Base-by-base conservation (phyloP, 2,888 invertebrate genomes). In the Bombyx huttoni region DNA sequence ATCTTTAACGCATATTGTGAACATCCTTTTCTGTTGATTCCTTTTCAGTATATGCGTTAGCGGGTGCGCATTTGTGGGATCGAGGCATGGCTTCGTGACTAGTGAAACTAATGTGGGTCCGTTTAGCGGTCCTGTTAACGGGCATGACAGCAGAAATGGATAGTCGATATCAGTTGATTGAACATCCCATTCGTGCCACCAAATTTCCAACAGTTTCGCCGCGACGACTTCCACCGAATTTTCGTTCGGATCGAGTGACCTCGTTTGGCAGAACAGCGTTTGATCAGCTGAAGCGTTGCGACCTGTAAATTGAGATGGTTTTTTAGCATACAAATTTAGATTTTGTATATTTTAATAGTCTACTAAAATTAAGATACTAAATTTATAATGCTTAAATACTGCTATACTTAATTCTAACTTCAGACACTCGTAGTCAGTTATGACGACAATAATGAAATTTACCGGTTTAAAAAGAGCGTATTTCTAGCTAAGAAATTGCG, bases 1-100 rank as follows among this genome's bases (percentile, higher is more conserved):
- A 52, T 94, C 93, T 75, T 94, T 94, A 1, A 94, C 92, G 66
- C 94, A 94, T 48, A 94, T 80, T 10, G 91, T 92, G 60, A 93
- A 92, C 46, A 82, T 81, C 60, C 83, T 70, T 58, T 70, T 71
- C 52, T 65, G 67, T 52, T 64, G 63, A 8, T 62, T 48, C 8
- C 48, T 58, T 47, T 58, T 53, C 52, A 56, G 57, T 40, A 54
- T 52, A 12, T 78, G 75, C 52, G 73, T 61, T 52, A 90, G 57
- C 45, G 61, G 51, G 53, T 90, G 80, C 24, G 79, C 81, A 57
- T 88, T 89, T 7, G 70, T 71, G 5, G 86, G 82, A 58, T 82
- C 67, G 56, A 82, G 71, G 59, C 92, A 92, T 0, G 90, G 89
- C 52, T 85, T 72, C 40, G 77, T 82, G 24, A 89, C 89, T 40